A percentile compares a stretch with the other conserved stretches of the same genome.
phyloP scores from a whole-genome alignment of 2,888 invertebrate species.

The Taphrorychus bicolor region DNA sequence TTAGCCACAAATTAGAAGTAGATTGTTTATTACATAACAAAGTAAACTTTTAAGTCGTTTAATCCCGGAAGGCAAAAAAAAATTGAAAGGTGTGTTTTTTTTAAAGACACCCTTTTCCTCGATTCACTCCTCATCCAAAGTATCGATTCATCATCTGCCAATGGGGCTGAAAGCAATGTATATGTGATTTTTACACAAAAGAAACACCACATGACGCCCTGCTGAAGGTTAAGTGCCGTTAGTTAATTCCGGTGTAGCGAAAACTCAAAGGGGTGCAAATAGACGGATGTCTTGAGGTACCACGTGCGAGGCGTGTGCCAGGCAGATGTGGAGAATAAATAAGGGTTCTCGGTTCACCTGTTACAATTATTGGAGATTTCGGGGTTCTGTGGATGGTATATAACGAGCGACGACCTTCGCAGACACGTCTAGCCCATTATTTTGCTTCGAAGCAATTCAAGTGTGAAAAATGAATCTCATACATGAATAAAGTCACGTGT shows the following conservation, averaged over 20 bases:
- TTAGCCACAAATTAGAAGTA: not conserved
- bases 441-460: not conserved
- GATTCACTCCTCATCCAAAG: not conserved
- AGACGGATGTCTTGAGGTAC: slow-evolving; percentile 2
- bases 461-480: not conserved
- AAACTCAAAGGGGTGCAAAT: slow-evolving; percentile 3
- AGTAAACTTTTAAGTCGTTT: no score
- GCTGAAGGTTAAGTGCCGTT: slow-evolving; percentile 4
- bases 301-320: slow-evolving; percentile 1
- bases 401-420: not conserved
- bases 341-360: not conserved
- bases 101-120: not conserved
- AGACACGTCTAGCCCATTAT: not conserved
- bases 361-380: not conserved
- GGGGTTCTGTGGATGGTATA: not conserved
- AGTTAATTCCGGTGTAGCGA: not conserved
- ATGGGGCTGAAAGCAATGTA: not conserved
- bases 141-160: slow-evolving; percentile 2
- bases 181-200: slow-evolving; percentile 15
- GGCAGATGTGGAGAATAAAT: not conserved
- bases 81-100: slow-evolving; percentile 2
- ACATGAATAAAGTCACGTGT: not conserved
- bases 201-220: slow-evolving; percentile 5
- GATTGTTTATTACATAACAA: no score
- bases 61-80: no score